Evolutionary conservation across 2,797 vertebrate genomes (phyloP).

Genomic region (Enteromius argenteus): DNA sequence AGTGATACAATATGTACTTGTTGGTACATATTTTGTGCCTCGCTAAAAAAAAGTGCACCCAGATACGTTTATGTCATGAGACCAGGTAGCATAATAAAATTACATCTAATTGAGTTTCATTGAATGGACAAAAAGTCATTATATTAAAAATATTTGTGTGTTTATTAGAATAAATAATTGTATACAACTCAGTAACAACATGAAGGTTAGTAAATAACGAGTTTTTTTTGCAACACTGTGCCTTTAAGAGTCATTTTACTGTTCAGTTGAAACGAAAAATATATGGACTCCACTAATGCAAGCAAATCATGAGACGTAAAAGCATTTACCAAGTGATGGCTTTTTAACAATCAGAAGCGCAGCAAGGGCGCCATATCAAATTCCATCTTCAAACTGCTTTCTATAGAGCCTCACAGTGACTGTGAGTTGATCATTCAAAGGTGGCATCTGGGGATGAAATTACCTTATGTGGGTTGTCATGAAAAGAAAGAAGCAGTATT

Average conservation of each 20-base stretch:
- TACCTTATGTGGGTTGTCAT: slow-evolving; percentile 66
- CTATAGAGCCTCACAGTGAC: slow-evolving; percentile 66
- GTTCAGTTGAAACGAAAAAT: not conserved
- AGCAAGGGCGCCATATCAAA: slow-evolving; percentile 62
- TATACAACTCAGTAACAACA: not conserved
- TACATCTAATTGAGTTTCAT: not conserved
- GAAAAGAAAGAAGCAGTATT: slow-evolving; percentile 63
- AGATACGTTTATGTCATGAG: too few relatives aligned
- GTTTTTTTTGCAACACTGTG: not conserved
- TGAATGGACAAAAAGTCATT: not conserved
- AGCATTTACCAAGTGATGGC: slow-evolving; percentile 57
- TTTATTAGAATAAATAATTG: not conserved
- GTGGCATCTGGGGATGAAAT: slow-evolving; percentile 74
- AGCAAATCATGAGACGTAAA: slow-evolving; percentile 1
- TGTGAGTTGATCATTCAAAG: slow-evolving; percentile 70
- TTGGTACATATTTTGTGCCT: too few relatives aligned
- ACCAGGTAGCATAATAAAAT: too few relatives aligned
- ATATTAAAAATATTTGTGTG: not conserved
- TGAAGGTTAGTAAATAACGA: not conserved
- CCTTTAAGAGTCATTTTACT: not conserved
- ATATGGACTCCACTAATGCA: not conserved
- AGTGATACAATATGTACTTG: too few relatives aligned
- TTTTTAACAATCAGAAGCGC: slow-evolving; percentile 57
- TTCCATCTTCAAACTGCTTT: slow-evolving; percentile 69
- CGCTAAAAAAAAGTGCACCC: too few relatives aligned